A percentile compares a stretch with the other conserved stretches of the same genome.
phyloP scores from a whole-genome alignment of 2,797 vertebrate species.

The Hylomyscus alleni region DNA sequence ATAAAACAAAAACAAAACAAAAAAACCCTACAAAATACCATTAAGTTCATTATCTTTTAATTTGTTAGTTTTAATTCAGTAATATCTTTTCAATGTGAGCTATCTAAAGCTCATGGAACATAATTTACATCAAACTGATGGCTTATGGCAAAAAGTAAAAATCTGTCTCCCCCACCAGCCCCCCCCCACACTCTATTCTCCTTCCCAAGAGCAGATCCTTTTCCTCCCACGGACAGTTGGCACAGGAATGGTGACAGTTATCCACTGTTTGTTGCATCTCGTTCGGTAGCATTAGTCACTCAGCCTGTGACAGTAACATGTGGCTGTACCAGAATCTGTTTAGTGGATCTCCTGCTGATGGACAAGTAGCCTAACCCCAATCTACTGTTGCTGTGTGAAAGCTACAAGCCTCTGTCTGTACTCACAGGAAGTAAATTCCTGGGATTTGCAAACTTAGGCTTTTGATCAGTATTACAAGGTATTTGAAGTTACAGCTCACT shows the following conservation, averaged over 20 bases:
- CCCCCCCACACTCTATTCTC: neutral
- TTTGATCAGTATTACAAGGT: neutral
- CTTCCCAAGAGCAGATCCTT: neutral
- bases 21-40: neutral
- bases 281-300: neutral
- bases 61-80: neutral
- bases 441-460: neutral
- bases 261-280: neutral
- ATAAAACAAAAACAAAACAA: no score
- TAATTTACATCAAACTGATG: neutral
- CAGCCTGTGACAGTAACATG: neutral
- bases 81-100: neutral
- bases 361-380: neutral
- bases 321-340: neutral
- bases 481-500: neutral
- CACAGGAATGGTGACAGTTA: rapidly evolving
- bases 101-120: neutral
- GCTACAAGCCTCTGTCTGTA: neutral
- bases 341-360: neutral
- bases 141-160: neutral
- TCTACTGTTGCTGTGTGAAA: neutral
- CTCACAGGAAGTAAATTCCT: neutral
- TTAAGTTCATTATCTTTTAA: neutral
- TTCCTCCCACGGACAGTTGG: neutral
- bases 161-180: neutral